Base-by-base conservation (phyloP, 2,113 vertebrate genomes). In the Erythrolamprus reginae region DNA sequence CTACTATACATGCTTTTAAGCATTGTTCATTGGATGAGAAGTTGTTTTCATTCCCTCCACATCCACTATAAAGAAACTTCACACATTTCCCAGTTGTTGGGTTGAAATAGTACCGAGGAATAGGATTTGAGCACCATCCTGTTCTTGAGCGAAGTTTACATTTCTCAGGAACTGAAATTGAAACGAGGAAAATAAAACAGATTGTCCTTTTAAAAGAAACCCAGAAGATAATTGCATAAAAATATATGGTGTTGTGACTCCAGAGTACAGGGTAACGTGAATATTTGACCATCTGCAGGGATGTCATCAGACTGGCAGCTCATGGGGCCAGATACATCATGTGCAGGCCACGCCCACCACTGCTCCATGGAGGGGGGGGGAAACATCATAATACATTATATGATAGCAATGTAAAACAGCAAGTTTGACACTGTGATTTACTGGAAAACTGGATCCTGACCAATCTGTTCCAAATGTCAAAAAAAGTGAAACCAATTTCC, bases 1-100 rank as follows among this genome's bases (percentile, higher is more conserved):
- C 55, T n/a, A 50, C 1, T 24, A 2, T 58, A 58, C 55, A 58
- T 3, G 10, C 24, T 26, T 26, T 58, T 58, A 3, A 9, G 55
- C 55, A 58, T 26, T 26, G 23, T 26, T 58, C 24, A 3, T 10
- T 3, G 8, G 24, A 10, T 13, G 3, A 3, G 50, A 50, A 61
- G 58, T 13, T 65, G 58, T 65, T n/a, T 15, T 5, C 28, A 65
- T 15, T 65, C 10, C 28, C 28, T n/a, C 4, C 1, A n/a, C 58
- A 65, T 6, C 58, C 58, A 61, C 26, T 13, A n/a, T 10, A n/a
- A 61, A 5, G 4, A 15, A 65, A 65, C 10, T 2, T n/a, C 58
- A 0, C 5, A n/a, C 28, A 65, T 1, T 0, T n/a, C 58, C 58
- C 58, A 65, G 4, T 15, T n/a, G 2, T 0, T 0, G 12, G 5